phyloP scores from a whole-genome alignment of 2,888 invertebrate species.

The Belgica antarctica region DNA sequence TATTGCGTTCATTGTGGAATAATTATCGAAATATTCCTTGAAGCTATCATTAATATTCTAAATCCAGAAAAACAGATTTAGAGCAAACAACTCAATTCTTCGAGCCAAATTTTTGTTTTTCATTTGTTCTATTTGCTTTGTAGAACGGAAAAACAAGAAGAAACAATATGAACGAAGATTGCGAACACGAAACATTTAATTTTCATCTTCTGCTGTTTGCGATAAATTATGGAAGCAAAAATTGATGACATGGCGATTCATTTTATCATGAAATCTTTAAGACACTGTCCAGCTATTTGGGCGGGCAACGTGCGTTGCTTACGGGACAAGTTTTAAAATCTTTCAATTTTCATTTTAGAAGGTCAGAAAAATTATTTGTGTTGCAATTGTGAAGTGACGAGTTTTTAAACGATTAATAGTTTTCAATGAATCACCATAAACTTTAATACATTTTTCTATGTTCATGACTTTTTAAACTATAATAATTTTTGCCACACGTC shows the following conservation, averaged over 20 bases:
- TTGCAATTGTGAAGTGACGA: background rate
- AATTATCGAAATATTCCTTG: slow-evolving; percentile 9
- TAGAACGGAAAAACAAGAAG: background rate
- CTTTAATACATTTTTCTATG: too few species aligned
- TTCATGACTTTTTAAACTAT: too few species aligned
- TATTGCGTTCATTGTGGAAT: background rate
- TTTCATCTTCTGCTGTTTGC: background rate
- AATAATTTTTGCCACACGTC: too few species aligned
- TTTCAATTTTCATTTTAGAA: too few species aligned
- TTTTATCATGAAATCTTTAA: background rate
- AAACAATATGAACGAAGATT: background rate
- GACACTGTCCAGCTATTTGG: background rate
- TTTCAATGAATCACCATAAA: too few species aligned
- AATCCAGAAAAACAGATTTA: slow-evolving; percentile 2
- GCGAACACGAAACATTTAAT: background rate
- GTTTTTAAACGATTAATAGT: background rate
- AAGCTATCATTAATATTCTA: slow-evolving; percentile 15
- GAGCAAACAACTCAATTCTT: slow-evolving; percentile 5
- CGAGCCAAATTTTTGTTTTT: background rate
- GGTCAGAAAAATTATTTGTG: too few species aligned
- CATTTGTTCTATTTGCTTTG: slow-evolving; percentile 3
- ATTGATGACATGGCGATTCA: slow-evolving; percentile 19
- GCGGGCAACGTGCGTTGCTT: background rate
- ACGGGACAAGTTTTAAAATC: too few species aligned
- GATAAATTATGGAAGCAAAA: slow-evolving; percentile 11